Base-by-base conservation (phyloP, 2,113 vertebrate genomes). In the Prietella phreatophila region DNA sequence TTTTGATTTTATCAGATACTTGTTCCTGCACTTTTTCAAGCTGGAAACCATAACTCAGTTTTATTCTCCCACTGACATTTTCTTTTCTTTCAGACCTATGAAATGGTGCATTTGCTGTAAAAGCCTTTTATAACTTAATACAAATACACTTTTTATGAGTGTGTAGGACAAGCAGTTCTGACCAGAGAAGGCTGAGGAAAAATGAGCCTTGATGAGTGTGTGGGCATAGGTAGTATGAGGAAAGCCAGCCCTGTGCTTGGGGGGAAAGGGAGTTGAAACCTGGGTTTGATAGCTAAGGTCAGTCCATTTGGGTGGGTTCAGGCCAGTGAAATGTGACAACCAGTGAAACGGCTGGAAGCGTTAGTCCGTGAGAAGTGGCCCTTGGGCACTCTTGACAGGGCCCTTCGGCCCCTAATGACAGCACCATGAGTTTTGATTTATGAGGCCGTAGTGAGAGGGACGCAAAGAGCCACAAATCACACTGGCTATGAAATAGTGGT, bases 11-110 rank as follows among this genome's bases (percentile, higher is more conserved):
- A 91, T 94, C 92, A 90, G 81, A 89, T 93, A 95, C 95, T 96
- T 96, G 95, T 96, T 96, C 95, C 95, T 95, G 92, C 92, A 94
- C 96, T 96, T 96, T 87, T 96, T 95, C 93, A 96, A 96, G 96
- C 94, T 96, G 95, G 96, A 97, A 96, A 95, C 95, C 95, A 95
- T 97, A 96, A 97, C 94, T 97, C 96, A 96, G 88, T 95, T 97
- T 97, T 96, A 97, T 96, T 96, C 95, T 94, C 95, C 93, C 95
- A 95, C 94, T 96, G 96, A 96, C 95, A 95, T 95, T 96, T 95
- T 94, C 93, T 92, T 92, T 93, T 96, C 94, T 95, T 95, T 94
- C 93, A 93, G 92, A 91, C 93, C 93, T 91, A 92, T 96, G 94
- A 96, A 95, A 94, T 92, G 93, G 87, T 91, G 82, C 63, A 88